Evolutionary conservation across 2,797 vertebrate genomes (phyloP), one percentile per base, ranked within the genome.

Genomic region (Propithecus deckenii): DNA sequence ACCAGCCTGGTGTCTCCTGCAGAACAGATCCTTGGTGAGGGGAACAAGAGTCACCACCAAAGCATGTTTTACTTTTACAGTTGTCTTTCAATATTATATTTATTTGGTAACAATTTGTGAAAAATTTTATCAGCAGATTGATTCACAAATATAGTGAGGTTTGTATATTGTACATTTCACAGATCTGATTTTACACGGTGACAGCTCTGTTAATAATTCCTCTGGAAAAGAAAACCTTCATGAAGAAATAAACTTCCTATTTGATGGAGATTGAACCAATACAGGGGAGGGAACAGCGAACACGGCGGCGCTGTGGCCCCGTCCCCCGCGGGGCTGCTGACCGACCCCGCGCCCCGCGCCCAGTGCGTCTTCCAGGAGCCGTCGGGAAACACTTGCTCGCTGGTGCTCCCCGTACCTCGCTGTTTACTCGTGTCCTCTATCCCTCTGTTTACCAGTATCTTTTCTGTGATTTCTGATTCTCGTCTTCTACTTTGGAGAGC

Each of bases 261-360:
- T 15, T 41, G 61, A 4, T 50, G 13, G 75, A 72, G 17, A 67
- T 0, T n/a, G 38, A 50, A 7, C 17, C 38, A 52, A 4, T 20
- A 8, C 57, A 25, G 32, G 6, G 30, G n/a, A 32, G 7, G 20
- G 12, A 2, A 83, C 35, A 75, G 28, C 43, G 32, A 12, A 38
- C 2, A 1, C 8, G 11, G 20, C 3, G 0, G 43, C 43, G 7
- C 18, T 43, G 7, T 57, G 32, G 10, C 7, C 22, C 23, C 38
- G 11, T 32, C 57, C 38, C 2, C 28, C 2, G 0, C 0, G 4
- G 13, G 10, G 12, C 63, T 63, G 5, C 25, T 65, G 65, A 3
- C 13, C 81, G 7, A 35, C 46, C 52, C 28, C 5, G 41, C 12
- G 0, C 59, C 14, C 7, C 76, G 72, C 22, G 12, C 18, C 12